Evolutionary conservation across 2,888 invertebrate species (phyloP), one percentile per base, ranked within the genome.

Genomic region (Alitta virens): DNA sequence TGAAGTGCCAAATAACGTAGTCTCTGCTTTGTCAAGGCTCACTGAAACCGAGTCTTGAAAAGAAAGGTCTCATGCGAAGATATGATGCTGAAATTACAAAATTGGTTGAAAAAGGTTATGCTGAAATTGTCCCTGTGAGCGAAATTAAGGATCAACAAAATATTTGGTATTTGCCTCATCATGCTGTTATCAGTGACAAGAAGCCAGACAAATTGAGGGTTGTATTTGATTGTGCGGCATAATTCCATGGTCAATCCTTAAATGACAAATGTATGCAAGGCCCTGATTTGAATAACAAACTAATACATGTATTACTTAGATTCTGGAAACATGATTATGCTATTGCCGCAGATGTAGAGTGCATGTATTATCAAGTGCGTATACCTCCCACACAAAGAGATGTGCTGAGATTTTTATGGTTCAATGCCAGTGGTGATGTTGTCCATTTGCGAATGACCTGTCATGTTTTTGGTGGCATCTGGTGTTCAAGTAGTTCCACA

Each of bases 161-260:
- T 5, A 40, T 51, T 18, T 62, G 56, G 56, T 57, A 62, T 38
- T 26, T 62, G n/a, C 60, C 64, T 33, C 64, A 64, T 40, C 60
- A 58, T 43, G 62, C 58, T 7, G 64, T 64, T 5, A 62, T 58
- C 21, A 57, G 62, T 26, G 58, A 60, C 0, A 53, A 54, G n/a
- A 64, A 62, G 25, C 63, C 63, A 12, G 51, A 52, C 2, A 65
- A 63, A 38, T 38, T 63, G 21, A 56, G 60, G 53, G 59, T 65
- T 5, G 63, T 67, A 2, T 68, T 68, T 42, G 65, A 68, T 38
- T 67, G 68, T 46, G 42, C 46, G 26, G 62, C 65, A 7, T 55
- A 33, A 12, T 62, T 52, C 43, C 49, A 58, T 26, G 64, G 62
- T 3, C 56, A 42, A 12, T 60, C 63, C 2, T 49, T 68, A 12